Percentiles rank a stretch among this genome's conserved stretches.
Conservation (phyloP, 2,888 invertebrate species). For the Argyresthia albistria region DNA sequence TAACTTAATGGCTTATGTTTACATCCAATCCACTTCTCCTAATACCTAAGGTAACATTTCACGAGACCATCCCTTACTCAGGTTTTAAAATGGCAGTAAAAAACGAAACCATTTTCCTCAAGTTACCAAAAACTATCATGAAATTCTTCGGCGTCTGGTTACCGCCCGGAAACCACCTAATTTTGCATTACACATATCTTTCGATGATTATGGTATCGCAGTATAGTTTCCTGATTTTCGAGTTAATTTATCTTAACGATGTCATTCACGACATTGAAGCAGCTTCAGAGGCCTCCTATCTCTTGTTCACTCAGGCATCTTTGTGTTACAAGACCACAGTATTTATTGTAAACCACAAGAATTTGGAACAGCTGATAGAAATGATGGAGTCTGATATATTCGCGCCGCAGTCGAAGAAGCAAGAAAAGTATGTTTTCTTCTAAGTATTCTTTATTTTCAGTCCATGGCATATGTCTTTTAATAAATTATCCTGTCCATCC, state of each 20-base stretch:
- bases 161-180: constrained; percentile 19
- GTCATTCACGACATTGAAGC: constrained; percentile 51
- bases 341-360: constrained; percentile 33
- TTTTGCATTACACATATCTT: constrained; percentile 27
- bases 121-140: constrained; percentile 32
- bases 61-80: too few relatives aligned
- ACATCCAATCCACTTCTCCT: too few relatives aligned
- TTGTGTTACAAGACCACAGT: constrained; percentile 46
- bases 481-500: too few relatives aligned
- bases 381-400: constrained; percentile 37
- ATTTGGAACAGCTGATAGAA: constrained; percentile 24
- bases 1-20: background rate
- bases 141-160: constrained; percentile 41
- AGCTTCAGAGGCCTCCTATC: constrained; percentile 45
- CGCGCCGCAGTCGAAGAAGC: constrained; percentile 24
- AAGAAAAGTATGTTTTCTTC: constrained; percentile 30
- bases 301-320: constrained; percentile 52
- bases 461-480: too few relatives aligned
- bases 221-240: constrained; percentile 42
- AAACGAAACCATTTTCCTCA: constrained; percentile 30
- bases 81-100: constrained; percentile 20
- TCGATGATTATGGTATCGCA: constrained; percentile 33
- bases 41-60: too few relatives aligned
- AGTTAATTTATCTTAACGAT: constrained; percentile 38
- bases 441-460: too few relatives aligned